A percentile compares a stretch with the other conserved stretches of the same genome.
Conservation (phyloP, 1,140 invertebrate genomes). For the Musca vetustissima region DNA sequence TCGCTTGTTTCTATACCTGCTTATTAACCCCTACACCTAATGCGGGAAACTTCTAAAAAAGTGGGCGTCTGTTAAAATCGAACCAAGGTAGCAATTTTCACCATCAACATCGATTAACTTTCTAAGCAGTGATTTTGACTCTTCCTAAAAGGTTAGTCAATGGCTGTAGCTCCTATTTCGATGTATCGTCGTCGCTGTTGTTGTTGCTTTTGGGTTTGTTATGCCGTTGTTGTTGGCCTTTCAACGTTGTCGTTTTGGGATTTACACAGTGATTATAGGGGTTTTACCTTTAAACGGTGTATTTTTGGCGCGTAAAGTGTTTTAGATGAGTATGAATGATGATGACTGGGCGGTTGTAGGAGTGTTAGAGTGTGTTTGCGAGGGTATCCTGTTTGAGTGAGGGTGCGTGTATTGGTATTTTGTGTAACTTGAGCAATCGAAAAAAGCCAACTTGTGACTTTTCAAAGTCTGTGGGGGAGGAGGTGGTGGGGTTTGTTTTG, state of each 20-base stretch:
- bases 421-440: too few species aligned
- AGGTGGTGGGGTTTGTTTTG: too few species aligned
- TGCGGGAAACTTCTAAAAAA: too few species aligned
- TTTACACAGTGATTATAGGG: constrained; percentile 11
- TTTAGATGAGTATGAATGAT: too few species aligned
- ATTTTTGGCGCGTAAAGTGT: too few species aligned
- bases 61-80: too few species aligned
- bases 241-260: constrained; percentile 10
- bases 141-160: neutral
- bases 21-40: neutral
- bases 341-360: too few species aligned
- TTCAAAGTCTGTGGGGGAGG: too few species aligned
- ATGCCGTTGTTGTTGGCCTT: constrained; percentile 4
- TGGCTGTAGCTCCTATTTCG: neutral
- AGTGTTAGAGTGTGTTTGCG: too few species aligned
- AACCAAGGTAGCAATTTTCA: constrained; percentile 7
- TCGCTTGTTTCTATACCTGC: neutral
- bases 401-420: too few species aligned
- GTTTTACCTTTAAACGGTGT: constrained; percentile 10
- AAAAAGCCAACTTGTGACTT: too few species aligned
- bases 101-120: constrained; percentile 22
- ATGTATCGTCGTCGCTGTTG: neutral
- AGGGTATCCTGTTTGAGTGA: too few species aligned
- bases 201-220: neutral
- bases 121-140: constrained; percentile 18